Percentiles rank a stretch among this genome's conserved stretches.
Conservation (phyloP, 92 coral and sea anemone species). For the Muricea muricata region DNA sequence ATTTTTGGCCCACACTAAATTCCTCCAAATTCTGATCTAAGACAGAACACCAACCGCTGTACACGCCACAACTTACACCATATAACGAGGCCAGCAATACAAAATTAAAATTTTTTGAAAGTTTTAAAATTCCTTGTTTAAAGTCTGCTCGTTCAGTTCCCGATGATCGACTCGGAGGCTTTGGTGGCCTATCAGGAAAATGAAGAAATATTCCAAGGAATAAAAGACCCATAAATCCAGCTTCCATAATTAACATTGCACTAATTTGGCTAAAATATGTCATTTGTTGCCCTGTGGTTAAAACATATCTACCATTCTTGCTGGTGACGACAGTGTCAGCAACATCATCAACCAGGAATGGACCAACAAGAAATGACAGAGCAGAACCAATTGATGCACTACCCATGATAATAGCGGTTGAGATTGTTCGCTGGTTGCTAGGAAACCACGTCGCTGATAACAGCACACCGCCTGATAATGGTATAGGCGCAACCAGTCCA, state of each 20-base stretch:
- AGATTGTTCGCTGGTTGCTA: slow-evolving; percentile 91
- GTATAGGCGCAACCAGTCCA: slow-evolving; percentile 93
- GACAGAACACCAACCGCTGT: slow-evolving; percentile 97
- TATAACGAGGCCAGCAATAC: slow-evolving; percentile 86
- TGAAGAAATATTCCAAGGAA: slow-evolving; percentile 75
- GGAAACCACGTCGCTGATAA: slow-evolving; percentile 98
- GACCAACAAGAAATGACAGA: slow-evolving; percentile 83
- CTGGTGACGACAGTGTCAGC: not conserved
- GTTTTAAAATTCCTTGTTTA: slow-evolving; percentile 68
- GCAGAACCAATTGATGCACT: slow-evolving; percentile 92
- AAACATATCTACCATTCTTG: slow-evolving; percentile 44
- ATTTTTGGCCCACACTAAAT: slow-evolving; percentile 77
- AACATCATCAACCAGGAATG: slow-evolving; percentile 78
- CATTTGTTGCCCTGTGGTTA: slow-evolving; percentile 56
- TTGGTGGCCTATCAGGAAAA: slow-evolving; percentile 81
- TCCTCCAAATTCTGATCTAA: slow-evolving; percentile 80
- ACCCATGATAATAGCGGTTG: slow-evolving; percentile 84
- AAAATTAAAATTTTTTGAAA: slow-evolving; percentile 80
- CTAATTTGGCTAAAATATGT: slow-evolving; percentile 63
- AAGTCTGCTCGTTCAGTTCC: slow-evolving; percentile 87
- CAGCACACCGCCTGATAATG: slow-evolving; percentile 93
- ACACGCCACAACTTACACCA: slow-evolving; percentile 89
- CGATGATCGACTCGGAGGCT: slow-evolving; percentile 92
- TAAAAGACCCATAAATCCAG: slow-evolving; percentile 70
- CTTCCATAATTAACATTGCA: slow-evolving; percentile 80